Evolutionary conservation across 2,888 invertebrate species (phyloP).

Genomic region (Dusona sp.): DNA sequence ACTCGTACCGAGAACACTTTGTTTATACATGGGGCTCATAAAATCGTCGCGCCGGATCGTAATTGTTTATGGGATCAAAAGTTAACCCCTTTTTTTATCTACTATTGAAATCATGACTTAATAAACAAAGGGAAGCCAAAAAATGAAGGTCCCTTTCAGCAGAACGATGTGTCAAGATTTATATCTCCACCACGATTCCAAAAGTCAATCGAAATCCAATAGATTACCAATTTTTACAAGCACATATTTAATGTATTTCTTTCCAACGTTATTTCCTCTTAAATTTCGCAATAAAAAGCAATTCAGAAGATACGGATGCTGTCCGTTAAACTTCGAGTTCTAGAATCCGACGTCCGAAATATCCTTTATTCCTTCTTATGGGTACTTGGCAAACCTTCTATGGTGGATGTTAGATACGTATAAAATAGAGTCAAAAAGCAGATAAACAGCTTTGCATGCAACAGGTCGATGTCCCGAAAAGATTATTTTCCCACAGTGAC

Average conservation of each 20-base stretch:
- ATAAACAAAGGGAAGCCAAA: neutral
- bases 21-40: neutral
- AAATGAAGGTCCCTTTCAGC: neutral
- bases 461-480: constrained; percentile 47
- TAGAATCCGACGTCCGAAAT: constrained; percentile 14
- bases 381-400: neutral
- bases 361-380: constrained; percentile 1
- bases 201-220: neutral
- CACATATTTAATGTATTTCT: neutral
- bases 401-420: neutral
- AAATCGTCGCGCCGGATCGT: neutral
- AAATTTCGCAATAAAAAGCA: neutral
- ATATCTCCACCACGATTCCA: neutral
- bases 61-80: neutral
- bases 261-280: neutral
- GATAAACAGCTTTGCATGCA: constrained; percentile 34
- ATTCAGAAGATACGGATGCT: constrained; percentile 1
- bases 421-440: constrained; percentile 1
- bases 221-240: neutral
- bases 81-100: neutral
- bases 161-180: neutral
- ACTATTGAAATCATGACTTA: neutral
- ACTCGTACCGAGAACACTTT: neutral
- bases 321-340: constrained; percentile 1
- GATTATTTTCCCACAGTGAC: constrained; percentile 66